Evolutionary conservation across 2,888 invertebrate genomes (phyloP), one percentile per base, ranked within the genome.

Genomic region (Synergus umbraculus): DNA sequence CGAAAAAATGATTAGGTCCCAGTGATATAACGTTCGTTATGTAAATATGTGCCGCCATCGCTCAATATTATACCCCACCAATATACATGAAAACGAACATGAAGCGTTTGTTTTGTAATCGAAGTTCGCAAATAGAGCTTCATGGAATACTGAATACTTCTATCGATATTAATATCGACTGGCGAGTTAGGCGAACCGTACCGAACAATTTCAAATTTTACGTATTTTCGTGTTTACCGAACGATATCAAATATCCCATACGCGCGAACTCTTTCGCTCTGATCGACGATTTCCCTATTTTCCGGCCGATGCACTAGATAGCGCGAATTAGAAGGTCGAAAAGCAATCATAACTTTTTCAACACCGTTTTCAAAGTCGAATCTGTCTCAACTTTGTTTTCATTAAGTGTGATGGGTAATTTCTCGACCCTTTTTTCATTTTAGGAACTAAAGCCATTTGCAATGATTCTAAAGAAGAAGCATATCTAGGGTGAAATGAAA

Each of bases 91-190:
- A 69, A 69, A 69, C 69, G 69, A 69, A 46, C 15, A 29, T 13
- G 81, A 69, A 78, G 82, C 86, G 85, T 89, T 89, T 88, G 87
- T 86, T 87, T 85, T 87, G 88, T 85, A 87, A 89, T 87, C 85
- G 85, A 84, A 87, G 83, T 88, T 84, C 80, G 85, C 88, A 87
- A 87, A 89, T 86, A 89, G 81, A 81, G 82, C 83, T 80, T 86
- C 86, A 86, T 86, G 81, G 83, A 83, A 73, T 79, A 78, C 78
- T 79, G 79, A 69, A 69, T 69, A 49, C 69, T 49, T 69, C 46
- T 69, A 69, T 78, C 78, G 77, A 79, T 79, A 85, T 82, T 83
- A 86, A 84, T 83, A 81, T 79, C 77, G 60, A 63, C 80, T 64
- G 63, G 79, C 67, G 29, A 67, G 80, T 78, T 78, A 76, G 58